Percentiles rank a stretch among this genome's conserved stretches.
phyloP scores from a whole-genome alignment of 2,888 invertebrate species.

The Diabrotica balteata region DNA sequence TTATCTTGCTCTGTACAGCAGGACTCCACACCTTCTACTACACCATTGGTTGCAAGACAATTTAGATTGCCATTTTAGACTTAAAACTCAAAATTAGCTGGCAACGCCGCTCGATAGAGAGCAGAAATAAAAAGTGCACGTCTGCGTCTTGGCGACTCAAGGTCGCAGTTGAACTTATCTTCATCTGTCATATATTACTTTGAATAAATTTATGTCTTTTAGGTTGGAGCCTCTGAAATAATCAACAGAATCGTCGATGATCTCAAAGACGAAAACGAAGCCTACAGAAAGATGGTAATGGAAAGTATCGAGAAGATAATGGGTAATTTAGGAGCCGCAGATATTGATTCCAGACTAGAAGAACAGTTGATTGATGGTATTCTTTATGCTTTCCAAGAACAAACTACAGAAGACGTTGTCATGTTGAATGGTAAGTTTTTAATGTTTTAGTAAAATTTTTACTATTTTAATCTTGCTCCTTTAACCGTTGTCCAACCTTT shows the following conservation, averaged over 20 bases:
- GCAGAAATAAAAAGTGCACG: too few species aligned
- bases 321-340: conserved; percentile 96
- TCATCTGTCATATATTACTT: too few species aligned
- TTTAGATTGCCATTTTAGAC: too few species aligned
- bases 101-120: too few species aligned
- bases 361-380: conserved; percentile 99
- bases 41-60: too few species aligned
- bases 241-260: conserved; percentile 98
- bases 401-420: conserved; percentile 99
- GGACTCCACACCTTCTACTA: too few species aligned
- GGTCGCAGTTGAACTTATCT: too few species aligned
- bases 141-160: too few species aligned
- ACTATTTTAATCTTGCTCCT: too few species aligned
- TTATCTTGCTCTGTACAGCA: too few species aligned
- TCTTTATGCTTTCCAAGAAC: conserved; percentile 99
- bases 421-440: conserved; percentile 82
- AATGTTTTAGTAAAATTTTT: neutral
- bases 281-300: conserved; percentile 99
- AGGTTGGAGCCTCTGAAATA: conserved; percentile 98
- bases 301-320: conserved; percentile 99
- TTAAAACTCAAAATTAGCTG: too few species aligned
- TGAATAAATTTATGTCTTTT: neutral
- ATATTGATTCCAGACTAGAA: conserved; percentile 96
- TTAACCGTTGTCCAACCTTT: too few species aligned
- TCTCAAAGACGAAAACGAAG: conserved; percentile 98